Conservation (phyloP, 1,140 invertebrate species). For the Arctopsyche grandis region DNA sequence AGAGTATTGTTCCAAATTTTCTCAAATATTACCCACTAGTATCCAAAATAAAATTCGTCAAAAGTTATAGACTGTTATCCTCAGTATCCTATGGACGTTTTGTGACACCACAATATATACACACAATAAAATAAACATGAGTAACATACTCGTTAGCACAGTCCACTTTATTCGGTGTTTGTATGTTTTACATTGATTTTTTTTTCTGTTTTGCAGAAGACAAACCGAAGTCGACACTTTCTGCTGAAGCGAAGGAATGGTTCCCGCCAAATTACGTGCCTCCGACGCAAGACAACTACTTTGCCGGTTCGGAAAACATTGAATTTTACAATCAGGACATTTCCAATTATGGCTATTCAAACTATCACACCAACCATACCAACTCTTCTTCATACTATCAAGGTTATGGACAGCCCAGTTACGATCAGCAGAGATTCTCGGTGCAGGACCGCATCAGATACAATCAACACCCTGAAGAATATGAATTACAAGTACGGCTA, state of each 20-base stretch:
- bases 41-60: no score
- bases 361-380: conserved; percentile 27
- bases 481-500: conserved; percentile 59
- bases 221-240: conserved; percentile 58
- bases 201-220: conserved; percentile 43
- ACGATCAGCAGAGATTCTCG: conserved; percentile 60
- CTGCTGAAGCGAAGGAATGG: conserved; percentile 66
- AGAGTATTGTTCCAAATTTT: no score
- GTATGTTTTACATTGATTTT: neutral
- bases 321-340: conserved; percentile 41
- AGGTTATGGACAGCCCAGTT: conserved; percentile 38
- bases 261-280: conserved; percentile 65
- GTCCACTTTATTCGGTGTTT: neutral
- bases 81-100: no score
- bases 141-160: no score
- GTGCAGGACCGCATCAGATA: conserved; percentile 63
- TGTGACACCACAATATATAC: no score
- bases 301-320: conserved; percentile 54
- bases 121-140: no score
- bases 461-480: conserved; percentile 62
- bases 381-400: conserved; percentile 30
- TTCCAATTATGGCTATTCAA: conserved; percentile 39
- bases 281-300: conserved; percentile 55
- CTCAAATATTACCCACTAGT: no score
- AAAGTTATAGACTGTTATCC: no score